Percentiles rank a stretch among this genome's conserved stretches.
Conservation (phyloP, 2,888 invertebrate species). For the Neocrepidodera transversa region DNA sequence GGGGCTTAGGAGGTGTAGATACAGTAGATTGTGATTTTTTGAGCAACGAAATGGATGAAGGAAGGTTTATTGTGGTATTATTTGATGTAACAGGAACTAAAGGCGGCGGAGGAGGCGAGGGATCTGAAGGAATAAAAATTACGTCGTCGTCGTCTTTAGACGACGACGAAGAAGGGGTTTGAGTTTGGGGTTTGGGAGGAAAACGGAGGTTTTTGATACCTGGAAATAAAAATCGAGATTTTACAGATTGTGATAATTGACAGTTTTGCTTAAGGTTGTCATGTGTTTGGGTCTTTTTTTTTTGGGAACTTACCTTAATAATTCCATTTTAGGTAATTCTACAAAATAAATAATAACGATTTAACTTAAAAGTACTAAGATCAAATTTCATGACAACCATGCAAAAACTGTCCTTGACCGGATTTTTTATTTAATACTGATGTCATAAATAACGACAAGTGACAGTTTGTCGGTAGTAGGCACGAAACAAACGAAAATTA, state of each 20-base stretch:
- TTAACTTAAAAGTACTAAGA: too few relatives aligned
- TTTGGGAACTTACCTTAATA: slow-evolving; percentile 7
- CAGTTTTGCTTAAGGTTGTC: background rate
- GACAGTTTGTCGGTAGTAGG: too few relatives aligned
- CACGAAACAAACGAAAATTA: background rate
- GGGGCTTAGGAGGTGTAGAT: background rate
- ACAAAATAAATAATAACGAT: slow-evolving; percentile 1
- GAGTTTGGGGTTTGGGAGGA: slow-evolving; percentile 57
- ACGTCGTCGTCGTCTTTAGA: slow-evolving; percentile 61
- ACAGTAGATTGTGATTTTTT: slow-evolving; percentile 3
- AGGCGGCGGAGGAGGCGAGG: slow-evolving; percentile 24
- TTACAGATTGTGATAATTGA: background rate
- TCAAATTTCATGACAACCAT: background rate
- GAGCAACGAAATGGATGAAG: slow-evolving; percentile 17
- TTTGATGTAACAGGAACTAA: slow-evolving; percentile 19
- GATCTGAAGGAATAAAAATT: slow-evolving; percentile 55
- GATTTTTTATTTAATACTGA: too few relatives aligned
- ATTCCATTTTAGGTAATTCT: slow-evolving; percentile 2
- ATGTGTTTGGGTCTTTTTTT: background rate
- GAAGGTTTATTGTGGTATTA: slow-evolving; percentile 2
- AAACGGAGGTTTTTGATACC: slow-evolving; percentile 58
- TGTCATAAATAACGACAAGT: too few relatives aligned
- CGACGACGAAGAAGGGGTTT: slow-evolving; percentile 56
- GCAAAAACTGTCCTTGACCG: background rate
- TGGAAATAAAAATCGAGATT: slow-evolving; percentile 13